A percentile compares a stretch with the other conserved stretches of the same genome.
Conservation (phyloP, 2,113 vertebrate genomes). For the Zosterops borbonicus region DNA sequence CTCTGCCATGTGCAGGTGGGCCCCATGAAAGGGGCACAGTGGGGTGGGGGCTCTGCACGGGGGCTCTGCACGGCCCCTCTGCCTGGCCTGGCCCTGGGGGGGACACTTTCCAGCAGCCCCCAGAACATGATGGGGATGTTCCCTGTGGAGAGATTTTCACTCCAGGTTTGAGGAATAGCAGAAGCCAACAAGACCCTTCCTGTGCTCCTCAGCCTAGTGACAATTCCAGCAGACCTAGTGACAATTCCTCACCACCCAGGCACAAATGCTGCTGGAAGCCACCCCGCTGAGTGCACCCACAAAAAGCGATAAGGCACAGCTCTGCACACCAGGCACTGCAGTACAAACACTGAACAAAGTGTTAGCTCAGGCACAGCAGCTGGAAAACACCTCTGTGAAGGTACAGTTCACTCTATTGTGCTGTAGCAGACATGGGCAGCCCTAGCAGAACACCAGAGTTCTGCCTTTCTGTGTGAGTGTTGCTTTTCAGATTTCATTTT, state of each 20-base stretch:
- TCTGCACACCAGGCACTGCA: not conserved
- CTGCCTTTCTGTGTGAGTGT: not conserved
- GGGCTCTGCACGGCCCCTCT: not conserved
- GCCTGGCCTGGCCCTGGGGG: not conserved
- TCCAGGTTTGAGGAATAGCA: not conserved
- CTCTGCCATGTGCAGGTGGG: not conserved
- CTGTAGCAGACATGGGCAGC: not conserved
- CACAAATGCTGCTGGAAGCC: not conserved
- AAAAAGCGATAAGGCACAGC: not conserved
- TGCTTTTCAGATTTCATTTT: not conserved
- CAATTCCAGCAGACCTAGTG: not conserved
- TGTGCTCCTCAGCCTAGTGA: not conserved
- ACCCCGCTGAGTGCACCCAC: not conserved
- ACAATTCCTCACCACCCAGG: rapidly evolving
- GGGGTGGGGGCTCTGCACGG: rapidly evolving
- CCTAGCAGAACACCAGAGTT: not conserved
- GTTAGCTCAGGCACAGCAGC: not conserved
- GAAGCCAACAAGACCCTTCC: not conserved
- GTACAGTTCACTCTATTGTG: rapidly evolving
- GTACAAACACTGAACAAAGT: not conserved
- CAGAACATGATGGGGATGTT: rapidly evolving
- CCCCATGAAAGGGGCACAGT: rapidly evolving
- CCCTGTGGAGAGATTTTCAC: not conserved
- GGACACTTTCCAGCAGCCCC: not conserved
- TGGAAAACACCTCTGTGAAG: not conserved